phyloP scores from a whole-genome alignment of 1,140 invertebrate genomes.

The Zaprionus camerounensis region DNA sequence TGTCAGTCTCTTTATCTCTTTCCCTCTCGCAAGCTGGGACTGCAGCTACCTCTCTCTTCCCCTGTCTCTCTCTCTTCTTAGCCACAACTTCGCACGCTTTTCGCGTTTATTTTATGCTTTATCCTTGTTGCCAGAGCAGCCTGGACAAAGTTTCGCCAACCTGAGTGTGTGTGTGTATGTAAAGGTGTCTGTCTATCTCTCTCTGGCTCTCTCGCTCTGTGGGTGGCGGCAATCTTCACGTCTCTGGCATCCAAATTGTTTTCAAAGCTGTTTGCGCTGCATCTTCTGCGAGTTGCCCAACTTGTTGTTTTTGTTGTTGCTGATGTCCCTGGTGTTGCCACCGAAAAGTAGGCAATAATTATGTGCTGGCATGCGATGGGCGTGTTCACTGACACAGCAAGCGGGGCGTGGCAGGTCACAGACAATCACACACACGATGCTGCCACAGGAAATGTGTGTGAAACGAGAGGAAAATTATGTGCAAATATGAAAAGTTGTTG shows the following conservation, averaged over 20 bases:
- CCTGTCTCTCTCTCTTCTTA: neutral
- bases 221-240: conserved; percentile 35
- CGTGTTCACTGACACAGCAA: neutral
- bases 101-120: conserved; percentile 54
- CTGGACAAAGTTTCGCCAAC: conserved; percentile 35
- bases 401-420: no score
- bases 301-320: conserved; percentile 4
- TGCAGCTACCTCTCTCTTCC: neutral
- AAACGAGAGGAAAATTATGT: neutral
- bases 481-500: conserved; percentile 6
- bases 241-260: conserved; percentile 54
- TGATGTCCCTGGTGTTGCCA: conserved; percentile 10
- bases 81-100: conserved; percentile 43
- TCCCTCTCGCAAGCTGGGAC: no score
- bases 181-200: conserved; percentile 1
- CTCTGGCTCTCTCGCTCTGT: neutral
- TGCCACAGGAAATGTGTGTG: neutral
- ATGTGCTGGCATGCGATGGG: conserved; percentile 51
- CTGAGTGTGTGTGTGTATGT: conserved; percentile 12
- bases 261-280: conserved; percentile 52
- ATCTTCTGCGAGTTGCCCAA: conserved; percentile 9
- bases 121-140: conserved; percentile 27
- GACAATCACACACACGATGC: no score
- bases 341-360: conserved; percentile 69
- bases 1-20: conserved; percentile 12